Base-by-base conservation (phyloP, 2,113 vertebrate genomes). In the Prietella phreatophila region DNA sequence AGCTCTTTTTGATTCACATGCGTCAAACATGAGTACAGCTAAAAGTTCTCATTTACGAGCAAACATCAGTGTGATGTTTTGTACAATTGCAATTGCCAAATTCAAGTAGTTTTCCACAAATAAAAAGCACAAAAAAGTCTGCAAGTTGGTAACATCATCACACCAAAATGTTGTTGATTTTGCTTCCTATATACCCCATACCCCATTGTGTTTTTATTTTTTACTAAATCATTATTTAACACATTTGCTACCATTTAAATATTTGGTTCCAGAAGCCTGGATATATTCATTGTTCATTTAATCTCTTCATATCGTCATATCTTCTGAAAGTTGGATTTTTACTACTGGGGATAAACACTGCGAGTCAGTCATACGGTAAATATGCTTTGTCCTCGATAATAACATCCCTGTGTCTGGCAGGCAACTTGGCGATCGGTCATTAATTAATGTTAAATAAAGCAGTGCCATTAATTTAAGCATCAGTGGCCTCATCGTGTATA, bases 381-480 rank as follows among this genome's bases (percentile, higher is more conserved):
- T 87, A 75, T 42, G 53, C 86, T 76, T 85, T 88, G 63, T 58
- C 78, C 73, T 86, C 65, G 56, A 90, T 82, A 87, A 87, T 87
- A 87, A 60, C 42, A 53, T 67, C 42, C 55, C 58, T 78, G 20
- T 65, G 75, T 90, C 85, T 91, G 82, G 82, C 86, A 80, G 82
- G 53, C 71, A 85, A 88, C 67, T 83, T 88, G 87, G 73, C 84
- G 61, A 89, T 89, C 67, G 88, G 87, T 90, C 91, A 89, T 88
- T 90, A 87, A 85, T 90, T 78, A 82, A 84, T 76, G 67, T 81
- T 63, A 76, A 82, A 90, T 39, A 88, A 79, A 79, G 33, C 86
- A 36, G 67, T 42, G 9, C 56, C n/a, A n/a, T 83, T 69, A 84
- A 69, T 75, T 75, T 85, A 56, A 80, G 80, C 73, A 53, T 63